Evolutionary conservation across 2,888 invertebrate genomes (phyloP), one percentile per base, ranked within the genome.

Genomic region (Tolmerus cingulatus): DNA sequence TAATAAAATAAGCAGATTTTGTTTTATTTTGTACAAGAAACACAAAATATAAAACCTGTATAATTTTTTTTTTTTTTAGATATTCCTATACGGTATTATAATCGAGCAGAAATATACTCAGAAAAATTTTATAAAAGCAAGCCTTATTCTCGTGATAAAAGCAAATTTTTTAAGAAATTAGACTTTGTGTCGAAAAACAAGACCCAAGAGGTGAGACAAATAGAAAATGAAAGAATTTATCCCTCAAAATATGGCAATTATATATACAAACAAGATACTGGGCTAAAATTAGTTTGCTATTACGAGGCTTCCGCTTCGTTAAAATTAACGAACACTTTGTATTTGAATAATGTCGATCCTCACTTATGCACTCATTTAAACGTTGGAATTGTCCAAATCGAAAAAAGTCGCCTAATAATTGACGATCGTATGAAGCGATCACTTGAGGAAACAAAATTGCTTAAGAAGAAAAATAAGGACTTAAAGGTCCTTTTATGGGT

Each of bases 291-390:
- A 86, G 94, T 96, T 14, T 97, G 97, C 90, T 97, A 97, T 92
- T 97, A 96, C 92, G 94, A 94, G 89, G 93, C 94, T 88, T 95
- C 95, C 87, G 37, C 91, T 89, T 87, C 89, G 89, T 90, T 90
- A 89, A 16, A 87, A 5, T 82, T 90, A 23, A 89, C 88, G 37
- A 88, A 89, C 77, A 86, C 89, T 88, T 92, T 96, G 86, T 91
- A 92, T 90, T 95, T 96, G 7, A 90, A 92, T 51, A 92, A 94
- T 89, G 94, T 97, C 43, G 95, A 96, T 90, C 94, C 96, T 34
- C 92, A 94, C 90, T 93, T 97, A 87, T 98, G 97, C 91, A 97
- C 97, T 1, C 97, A 97, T 92, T 94, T 97, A 88, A 96, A 96
- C 91, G 93, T 97, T 87, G 97, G 96, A 74, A 96, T 96, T 93